A percentile compares a stretch with the other conserved stretches of the same genome.
Evolutionary conservation across 2,888 invertebrate species (phyloP).

Genomic region (Ametastegia equiseti): DNA sequence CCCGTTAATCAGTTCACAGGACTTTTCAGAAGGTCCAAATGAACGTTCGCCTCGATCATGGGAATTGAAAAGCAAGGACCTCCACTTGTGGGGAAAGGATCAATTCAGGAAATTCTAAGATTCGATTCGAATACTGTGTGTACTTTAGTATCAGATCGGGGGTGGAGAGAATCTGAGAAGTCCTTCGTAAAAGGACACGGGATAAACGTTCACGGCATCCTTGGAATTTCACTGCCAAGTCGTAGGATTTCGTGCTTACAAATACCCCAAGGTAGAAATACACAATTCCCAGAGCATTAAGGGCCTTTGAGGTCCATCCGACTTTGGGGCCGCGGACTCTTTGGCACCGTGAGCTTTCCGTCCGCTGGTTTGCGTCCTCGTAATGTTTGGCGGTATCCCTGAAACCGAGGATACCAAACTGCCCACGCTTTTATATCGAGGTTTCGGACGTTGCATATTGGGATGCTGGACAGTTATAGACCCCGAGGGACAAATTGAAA

Average conservation of each 20-base stretch:
- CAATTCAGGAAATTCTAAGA: too few species aligned
- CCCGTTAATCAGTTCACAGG: too few species aligned
- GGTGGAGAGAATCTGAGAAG: not conserved
- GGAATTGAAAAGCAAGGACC: not conserved
- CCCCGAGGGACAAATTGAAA: slow-evolving; percentile 21
- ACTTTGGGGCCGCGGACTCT: not conserved
- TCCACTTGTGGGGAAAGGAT: not conserved
- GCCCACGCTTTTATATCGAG: slow-evolving; percentile 4
- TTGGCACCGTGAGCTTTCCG: not conserved
- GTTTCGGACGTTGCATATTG: not conserved
- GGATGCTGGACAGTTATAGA: not conserved
- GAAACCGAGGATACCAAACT: not conserved
- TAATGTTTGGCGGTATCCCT: not conserved
- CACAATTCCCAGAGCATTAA: slow-evolving; percentile 26
- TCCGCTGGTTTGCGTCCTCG: not conserved
- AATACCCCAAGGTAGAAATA: slow-evolving; percentile 32
- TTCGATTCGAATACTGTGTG: not conserved
- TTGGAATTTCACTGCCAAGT: slow-evolving; percentile 21
- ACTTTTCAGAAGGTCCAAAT: too few species aligned
- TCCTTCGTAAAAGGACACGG: not conserved
- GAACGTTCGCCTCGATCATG: too few species aligned
- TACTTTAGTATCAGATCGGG: not conserved
- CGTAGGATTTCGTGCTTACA: slow-evolving; percentile 45
- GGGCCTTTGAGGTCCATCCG: slow-evolving; percentile 13
- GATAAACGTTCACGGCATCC: slow-evolving; percentile 18